Evolutionary conservation across 1,140 invertebrate species (phyloP), one percentile per base, ranked within the genome.

Genomic region (Argopecten irradians): DNA sequence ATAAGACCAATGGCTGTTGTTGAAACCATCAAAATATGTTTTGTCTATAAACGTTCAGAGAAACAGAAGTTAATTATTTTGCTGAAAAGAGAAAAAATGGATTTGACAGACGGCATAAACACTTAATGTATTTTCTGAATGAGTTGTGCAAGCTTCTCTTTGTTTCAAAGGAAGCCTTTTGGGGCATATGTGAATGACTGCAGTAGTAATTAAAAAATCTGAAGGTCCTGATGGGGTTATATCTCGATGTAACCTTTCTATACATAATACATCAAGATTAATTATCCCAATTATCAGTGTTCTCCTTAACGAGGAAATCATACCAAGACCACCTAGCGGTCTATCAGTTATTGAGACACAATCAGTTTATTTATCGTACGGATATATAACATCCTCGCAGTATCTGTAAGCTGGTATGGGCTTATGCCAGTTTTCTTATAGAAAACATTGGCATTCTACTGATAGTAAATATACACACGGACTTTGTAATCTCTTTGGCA

Each of bases 371-470:
- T 28, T 71, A 71, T 46, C 9, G 11, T 11, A 28, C 55, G 5
- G n/a, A 28, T 0, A 71, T 1, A 28, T 16, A 71, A 71, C 55
- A 71, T 71, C 55, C 55, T 11, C 28, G 55, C 14, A n/a, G n/a
- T 71, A 71, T 71, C 55, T 71, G 55, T 71, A 28, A 5, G 28
- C 55, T 71, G 55, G 36, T 28, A 71, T n/a, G n/a, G 55, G n/a
- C 28, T 28, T 71, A n/a, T 71, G 55, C 55, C 55, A 71, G 28
- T 71, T 71, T 71, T 11, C n/a, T 5, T 71, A 71, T 71, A 71
- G 55, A 71, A 71, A 71, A n/a, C 55, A 71, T 71, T 71, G 55
- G n/a, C 55, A n/a, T 71, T 71, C 55, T n/a, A 71, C 55, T 71
- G 55, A 71, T 71, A 71, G 11, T 71, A 1, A 1, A n/a, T 71